A percentile compares a stretch with the other conserved stretches of the same genome.
Conservation (phyloP, 2,797 vertebrate genomes). For the Phoeniculus purpureus region DNA sequence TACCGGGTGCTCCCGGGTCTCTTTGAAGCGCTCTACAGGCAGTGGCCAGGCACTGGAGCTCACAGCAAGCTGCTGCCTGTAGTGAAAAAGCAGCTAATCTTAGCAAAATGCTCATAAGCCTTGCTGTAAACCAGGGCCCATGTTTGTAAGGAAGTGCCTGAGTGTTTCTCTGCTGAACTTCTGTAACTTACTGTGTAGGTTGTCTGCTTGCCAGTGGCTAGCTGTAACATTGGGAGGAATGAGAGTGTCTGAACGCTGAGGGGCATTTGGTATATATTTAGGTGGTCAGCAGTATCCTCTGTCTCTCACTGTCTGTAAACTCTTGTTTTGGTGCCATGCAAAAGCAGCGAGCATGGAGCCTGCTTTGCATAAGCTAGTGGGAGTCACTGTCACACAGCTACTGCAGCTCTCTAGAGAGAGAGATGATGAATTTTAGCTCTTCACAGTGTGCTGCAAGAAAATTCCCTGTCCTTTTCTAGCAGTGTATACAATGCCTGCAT, state of each 20-base stretch:
- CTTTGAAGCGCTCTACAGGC: too few species aligned
- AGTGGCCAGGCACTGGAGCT: too few species aligned
- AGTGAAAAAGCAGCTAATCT: too few species aligned
- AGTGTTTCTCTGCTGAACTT: accelerated
- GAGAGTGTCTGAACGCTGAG: accelerated
- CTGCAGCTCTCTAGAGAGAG: background rate
- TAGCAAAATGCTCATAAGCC: accelerated
- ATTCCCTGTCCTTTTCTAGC: background rate
- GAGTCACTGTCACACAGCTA: too few species aligned
- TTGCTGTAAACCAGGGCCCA: background rate
- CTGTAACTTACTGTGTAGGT: background rate
- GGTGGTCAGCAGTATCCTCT: background rate
- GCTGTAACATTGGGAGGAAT: accelerated
- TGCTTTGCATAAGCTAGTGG: background rate
- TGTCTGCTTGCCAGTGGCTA: background rate
- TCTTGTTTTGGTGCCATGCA: accelerated
- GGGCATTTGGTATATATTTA: accelerated
- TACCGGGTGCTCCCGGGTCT: too few species aligned
- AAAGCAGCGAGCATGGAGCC: accelerated
- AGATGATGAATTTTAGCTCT: background rate
- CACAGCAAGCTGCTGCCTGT: too few species aligned
- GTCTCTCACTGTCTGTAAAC: too few species aligned
- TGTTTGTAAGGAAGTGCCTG: background rate
- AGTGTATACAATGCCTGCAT: background rate
- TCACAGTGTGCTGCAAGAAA: background rate